phyloP scores from a whole-genome alignment of 1,140 invertebrate genomes.

The Drosophila busckii region DNA sequence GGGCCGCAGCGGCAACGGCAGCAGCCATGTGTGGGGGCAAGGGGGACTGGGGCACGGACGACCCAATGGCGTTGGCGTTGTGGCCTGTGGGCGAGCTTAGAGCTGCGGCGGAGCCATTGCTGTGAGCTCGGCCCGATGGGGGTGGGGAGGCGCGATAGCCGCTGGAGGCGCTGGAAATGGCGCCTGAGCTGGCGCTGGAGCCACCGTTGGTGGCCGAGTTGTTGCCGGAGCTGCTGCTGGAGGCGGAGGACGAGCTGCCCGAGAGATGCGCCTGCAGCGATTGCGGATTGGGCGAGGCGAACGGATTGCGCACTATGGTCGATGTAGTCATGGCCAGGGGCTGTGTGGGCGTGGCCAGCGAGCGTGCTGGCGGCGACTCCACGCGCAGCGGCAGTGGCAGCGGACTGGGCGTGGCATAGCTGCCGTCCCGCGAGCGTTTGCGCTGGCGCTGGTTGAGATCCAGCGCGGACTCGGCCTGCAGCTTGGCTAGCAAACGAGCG shows the following conservation, averaged over 20 bases:
- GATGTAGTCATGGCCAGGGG: slow-evolving; percentile 74
- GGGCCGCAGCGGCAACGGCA: slow-evolving; percentile 56
- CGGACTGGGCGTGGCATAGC: slow-evolving; percentile 79
- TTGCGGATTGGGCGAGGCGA: slow-evolving; percentile 69
- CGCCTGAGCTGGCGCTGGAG: slow-evolving; percentile 13
- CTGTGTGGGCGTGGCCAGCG: slow-evolving; percentile 23
- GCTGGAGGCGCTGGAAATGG: not conserved
- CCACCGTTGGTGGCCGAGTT: slow-evolving; percentile 9
- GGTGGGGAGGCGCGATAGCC: slow-evolving; percentile 39
- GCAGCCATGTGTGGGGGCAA: slow-evolving; percentile 59
- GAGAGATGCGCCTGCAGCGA: slow-evolving; percentile 21
- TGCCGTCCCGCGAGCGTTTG: slow-evolving; percentile 70
- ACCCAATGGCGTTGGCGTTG: slow-evolving; percentile 48
- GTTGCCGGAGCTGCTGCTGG: slow-evolving; percentile 25
- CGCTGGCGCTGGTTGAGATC: slow-evolving; percentile 62
- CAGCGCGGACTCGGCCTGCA: slow-evolving; percentile 32
- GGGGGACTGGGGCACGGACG: slow-evolving; percentile 55
- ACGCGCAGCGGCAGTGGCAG: slow-evolving; percentile 78
- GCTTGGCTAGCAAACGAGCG: slow-evolving; percentile 40
- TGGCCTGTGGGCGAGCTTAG: slow-evolving; percentile 59
- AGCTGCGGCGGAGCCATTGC: slow-evolving; percentile 32
- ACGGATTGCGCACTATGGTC: slow-evolving; percentile 72
- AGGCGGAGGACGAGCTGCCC: slow-evolving; percentile 10
- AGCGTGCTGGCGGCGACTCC: slow-evolving; percentile 23
- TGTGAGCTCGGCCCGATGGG: slow-evolving; percentile 25